A percentile compares a stretch with the other conserved stretches of the same genome.
phyloP scores from a whole-genome alignment of 2,888 invertebrate species.

The Ommatoiulus sabulosus region DNA sequence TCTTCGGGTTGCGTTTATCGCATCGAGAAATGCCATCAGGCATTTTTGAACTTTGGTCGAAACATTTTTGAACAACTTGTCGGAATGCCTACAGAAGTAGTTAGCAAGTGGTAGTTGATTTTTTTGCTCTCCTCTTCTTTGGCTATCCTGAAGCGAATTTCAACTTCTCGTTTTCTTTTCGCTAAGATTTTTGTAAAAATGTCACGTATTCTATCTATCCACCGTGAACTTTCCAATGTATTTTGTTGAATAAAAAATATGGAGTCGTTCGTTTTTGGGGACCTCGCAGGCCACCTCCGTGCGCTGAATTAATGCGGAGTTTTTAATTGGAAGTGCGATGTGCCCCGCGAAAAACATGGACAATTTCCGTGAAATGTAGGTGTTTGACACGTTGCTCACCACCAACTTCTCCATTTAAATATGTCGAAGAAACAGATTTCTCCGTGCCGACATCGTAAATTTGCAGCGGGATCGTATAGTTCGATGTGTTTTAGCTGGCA shows the following conservation, averaged over 20 bases:
- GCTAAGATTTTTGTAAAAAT: background rate
- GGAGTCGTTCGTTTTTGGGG: background rate
- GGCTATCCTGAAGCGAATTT: background rate
- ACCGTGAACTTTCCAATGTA: background rate
- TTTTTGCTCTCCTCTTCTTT: background rate
- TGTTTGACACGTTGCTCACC: background rate
- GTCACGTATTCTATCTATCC: constrained; percentile 14
- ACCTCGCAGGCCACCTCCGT: no score
- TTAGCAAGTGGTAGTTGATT: background rate
- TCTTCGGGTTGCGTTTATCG: background rate
- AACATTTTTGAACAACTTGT: constrained; percentile 11
- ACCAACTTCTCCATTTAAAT: background rate
- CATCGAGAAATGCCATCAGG: background rate
- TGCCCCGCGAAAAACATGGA: background rate
- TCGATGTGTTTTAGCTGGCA: constrained; percentile 17
- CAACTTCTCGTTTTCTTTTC: constrained; percentile 5
- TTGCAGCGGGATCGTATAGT: constrained; percentile 24
- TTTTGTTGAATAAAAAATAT: background rate
- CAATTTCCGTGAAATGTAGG: background rate
- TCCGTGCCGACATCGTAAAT: background rate
- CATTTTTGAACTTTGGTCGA: constrained; percentile 20
- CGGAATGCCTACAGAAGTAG: constrained; percentile 19
- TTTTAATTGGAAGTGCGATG: constrained; percentile 12
- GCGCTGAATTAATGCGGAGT: background rate
- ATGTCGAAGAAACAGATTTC: background rate